Evolutionary conservation across 2,113 vertebrate genomes (phyloP), one percentile per base, ranked within the genome.

Genomic region (Psilopogon haemacephalus): DNA sequence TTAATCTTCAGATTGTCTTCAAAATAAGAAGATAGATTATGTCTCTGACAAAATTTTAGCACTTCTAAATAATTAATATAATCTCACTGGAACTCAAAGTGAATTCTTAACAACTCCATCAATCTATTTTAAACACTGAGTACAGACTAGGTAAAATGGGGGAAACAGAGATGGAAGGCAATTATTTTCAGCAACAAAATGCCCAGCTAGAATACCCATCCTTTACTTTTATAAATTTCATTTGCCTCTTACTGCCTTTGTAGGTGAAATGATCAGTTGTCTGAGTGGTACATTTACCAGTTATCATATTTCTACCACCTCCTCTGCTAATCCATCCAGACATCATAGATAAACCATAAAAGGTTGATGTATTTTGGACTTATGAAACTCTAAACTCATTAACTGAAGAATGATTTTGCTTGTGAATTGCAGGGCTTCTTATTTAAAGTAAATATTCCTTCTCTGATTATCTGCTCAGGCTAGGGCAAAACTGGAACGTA

Each of bases 31-130:
- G 63, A 80, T 64, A 68, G 89, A 97, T 93, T 88, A 64, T 79
- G 24, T 89, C 94, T 27, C 88, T 93, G 84, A 55, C 86, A 95
- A 94, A 95, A 93, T 84, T 93, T 95, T 90, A 93, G 46, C 68
- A 82, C 35, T 91, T 95, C 55, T 87, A 93, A 97, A 96, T 91
- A 92, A 86, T 93, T 93, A 92, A 94, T 96, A 88, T 58, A 91
- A 92, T 95, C 93, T 93, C 84, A 77, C 54, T 59, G 59, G 59
- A 85, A 40, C 74, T 93, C 88, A n/a, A 74, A 88, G 27, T 95
- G 37, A 75, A 89, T 76, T 95, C 67, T 73, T 86, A 88, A 90
- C 79, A 65, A 42, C 71, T 93, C 77, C 78, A 63, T 95, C 75
- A 89, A 91, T 94, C 78, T 86, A 56, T 85, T 91, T 90, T 76